Evolutionary conservation across 2,797 vertebrate species (phyloP).

Genomic region (Molossus alvarezi): DNA sequence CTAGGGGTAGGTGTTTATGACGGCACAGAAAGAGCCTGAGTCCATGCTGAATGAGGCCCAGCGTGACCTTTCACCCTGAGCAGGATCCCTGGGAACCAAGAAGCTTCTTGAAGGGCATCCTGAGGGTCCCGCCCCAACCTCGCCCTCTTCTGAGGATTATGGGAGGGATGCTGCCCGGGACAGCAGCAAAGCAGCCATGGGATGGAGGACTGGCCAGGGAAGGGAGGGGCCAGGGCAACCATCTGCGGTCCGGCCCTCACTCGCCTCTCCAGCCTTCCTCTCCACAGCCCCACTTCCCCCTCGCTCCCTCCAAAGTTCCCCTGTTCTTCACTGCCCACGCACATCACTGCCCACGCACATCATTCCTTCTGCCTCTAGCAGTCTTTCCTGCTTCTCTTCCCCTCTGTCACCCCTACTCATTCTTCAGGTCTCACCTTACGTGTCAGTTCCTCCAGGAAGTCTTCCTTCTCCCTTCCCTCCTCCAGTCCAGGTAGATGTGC

Average conservation of each 20-base stretch:
- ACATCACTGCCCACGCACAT: too few relatives aligned
- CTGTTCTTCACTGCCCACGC: background rate
- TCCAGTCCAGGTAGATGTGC: background rate
- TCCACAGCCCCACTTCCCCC: background rate
- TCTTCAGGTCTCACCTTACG: background rate
- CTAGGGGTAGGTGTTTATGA: background rate
- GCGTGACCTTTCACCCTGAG: background rate
- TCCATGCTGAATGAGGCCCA: background rate
- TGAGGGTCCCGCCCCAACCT: background rate
- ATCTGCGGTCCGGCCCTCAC: background rate
- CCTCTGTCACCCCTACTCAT: background rate
- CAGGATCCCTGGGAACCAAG: background rate
- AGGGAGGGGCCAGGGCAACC: background rate
- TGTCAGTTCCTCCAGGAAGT: background rate
- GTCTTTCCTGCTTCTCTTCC: background rate
- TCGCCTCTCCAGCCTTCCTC: background rate
- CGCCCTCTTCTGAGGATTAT: background rate
- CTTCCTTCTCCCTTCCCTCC: background rate
- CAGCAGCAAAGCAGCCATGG: background rate
- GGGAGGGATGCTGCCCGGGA: background rate
- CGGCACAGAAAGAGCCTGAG: background rate
- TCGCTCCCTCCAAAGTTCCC: background rate
- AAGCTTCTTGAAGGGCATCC: background rate
- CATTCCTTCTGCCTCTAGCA: background rate
- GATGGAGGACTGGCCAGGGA: fast-evolving